phyloP scores from a whole-genome alignment of 2,888 invertebrate species.

The Coremacera marginata region DNA sequence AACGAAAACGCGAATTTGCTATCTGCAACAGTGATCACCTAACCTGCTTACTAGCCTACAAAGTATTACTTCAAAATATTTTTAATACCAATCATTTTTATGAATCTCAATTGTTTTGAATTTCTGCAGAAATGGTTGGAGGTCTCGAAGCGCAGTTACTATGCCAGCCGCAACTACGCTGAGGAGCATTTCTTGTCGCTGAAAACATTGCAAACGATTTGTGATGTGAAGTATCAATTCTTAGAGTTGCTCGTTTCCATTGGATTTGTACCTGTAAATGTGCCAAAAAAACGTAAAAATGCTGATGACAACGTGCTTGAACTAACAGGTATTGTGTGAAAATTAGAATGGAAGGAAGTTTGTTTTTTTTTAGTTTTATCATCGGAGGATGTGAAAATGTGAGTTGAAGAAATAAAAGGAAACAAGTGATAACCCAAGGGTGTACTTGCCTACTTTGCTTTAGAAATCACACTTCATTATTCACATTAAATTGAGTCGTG shows the following conservation, averaged over 20 bases:
- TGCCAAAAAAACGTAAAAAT: slow-evolving; percentile 70
- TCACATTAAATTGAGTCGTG: too few relatives aligned
- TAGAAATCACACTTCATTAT: too few relatives aligned
- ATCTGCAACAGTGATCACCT: slow-evolving; percentile 90
- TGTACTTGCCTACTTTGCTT: too few relatives aligned
- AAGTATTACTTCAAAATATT: slow-evolving; percentile 70
- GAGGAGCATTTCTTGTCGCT: slow-evolving; percentile 86
- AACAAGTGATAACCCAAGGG: too few relatives aligned
- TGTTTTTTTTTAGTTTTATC: too few relatives aligned
- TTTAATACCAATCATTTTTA: background rate
- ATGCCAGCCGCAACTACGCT: slow-evolving; percentile 83
- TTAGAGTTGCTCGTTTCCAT: slow-evolving; percentile 81
- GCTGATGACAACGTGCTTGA: slow-evolving; percentile 74
- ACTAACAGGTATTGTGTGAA: slow-evolving; percentile 72
- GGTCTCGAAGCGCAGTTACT: slow-evolving; percentile 75
- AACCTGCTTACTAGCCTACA: slow-evolving; percentile 86
- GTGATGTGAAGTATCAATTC: slow-evolving; percentile 88
- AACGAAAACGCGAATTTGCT: slow-evolving; percentile 81
- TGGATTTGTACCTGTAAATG: slow-evolving; percentile 81
- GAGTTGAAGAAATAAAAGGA: too few relatives aligned
- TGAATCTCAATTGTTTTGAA: background rate
- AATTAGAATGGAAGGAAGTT: too few relatives aligned
- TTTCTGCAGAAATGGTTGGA: slow-evolving; percentile 81
- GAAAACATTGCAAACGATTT: slow-evolving; percentile 85
- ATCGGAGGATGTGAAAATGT: too few relatives aligned